Evolutionary conservation across 2,888 invertebrate genomes (phyloP), one percentile per base, ranked within the genome.

Genomic region (Teleiodes luculella): DNA sequence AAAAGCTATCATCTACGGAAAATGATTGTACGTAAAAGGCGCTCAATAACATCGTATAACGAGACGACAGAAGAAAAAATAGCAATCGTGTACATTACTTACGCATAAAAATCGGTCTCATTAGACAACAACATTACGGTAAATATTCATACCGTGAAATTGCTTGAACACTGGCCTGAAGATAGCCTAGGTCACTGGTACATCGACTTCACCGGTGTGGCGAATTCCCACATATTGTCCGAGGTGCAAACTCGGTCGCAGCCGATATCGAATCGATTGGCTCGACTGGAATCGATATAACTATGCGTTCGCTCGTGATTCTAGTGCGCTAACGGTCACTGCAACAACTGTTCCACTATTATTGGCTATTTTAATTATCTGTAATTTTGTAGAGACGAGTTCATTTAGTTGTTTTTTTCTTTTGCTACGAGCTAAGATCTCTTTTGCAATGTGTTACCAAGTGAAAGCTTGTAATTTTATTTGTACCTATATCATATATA

Each of bases 381-480:
- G 43, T 43, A 43, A 43, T 43, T 43, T 43, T 28, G 41, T 24
- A 41, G 6, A n/a, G 30, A 39, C 43, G 43, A 43, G 43, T 43
- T 28, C 41, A 41, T 41, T n/a, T 18, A 18, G n/a, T 20, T 11
- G 10, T 20, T 18, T 11, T 41, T 41, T 20, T 8, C 13, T 24
- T 43, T 24, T 43, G 13, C 7, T 28, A 28, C 7, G 24, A 43
- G 24, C 24, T 24, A 3, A 24, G 24, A 3, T 24, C 24, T 20
- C 10, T 5, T 8, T 24, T 14, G 37, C 36, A 6, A 41, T 14
- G 20, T 20, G 20, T 41, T 24, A 24, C 24, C 28, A 20, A 37
- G 7, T 37, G 16, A 43, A 24, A n/a, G n/a, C n/a, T n/a, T n/a
- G n/a, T n/a, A n/a, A n/a, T n/a, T n/a, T n/a, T n/a, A n/a, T n/a